Evolutionary conservation across 2,888 invertebrate species (phyloP), one percentile per base, ranked within the genome.

Genomic region (Lacanobia wlatinum): DNA sequence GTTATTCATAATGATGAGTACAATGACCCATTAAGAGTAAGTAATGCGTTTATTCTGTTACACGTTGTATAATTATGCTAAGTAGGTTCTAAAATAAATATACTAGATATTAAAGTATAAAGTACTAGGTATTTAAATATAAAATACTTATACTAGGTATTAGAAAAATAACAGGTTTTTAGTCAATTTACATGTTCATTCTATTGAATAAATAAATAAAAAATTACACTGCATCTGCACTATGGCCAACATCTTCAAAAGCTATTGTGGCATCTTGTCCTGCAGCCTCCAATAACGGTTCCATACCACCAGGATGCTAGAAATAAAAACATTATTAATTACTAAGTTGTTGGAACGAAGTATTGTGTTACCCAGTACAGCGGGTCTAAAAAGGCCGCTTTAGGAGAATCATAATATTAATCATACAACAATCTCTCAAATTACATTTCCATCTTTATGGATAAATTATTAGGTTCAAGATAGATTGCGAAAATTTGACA

Each of bases 201-300:
- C 0, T 34, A 50, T 38, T 21, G 23, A 68, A 4, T 38, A 46
- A 40, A 67, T 40, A 12, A 40, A n/a, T 28, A 56, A 21, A n/a
- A 5, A 61, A 70, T 58, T 58, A 95, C 96, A 90, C 92, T 7
- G 99, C 99, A 96, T 98, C 99, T 58, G 97, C 97, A 34, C 99
- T 99, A 93, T 99, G 99, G 0, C 99, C 99, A n/a, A 99, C 98
- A 96, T 99, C 99, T 95, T 99, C 98, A 94, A 99, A 99, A 0
- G 97, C 97, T 92, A 98, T 98, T 28, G 98, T 98, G 0, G 97
- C 98, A 93, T 98, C 98, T 88, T 96, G 96, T 63, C 98, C 98
- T 34, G 97, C 98, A 90, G 97, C 97, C 84, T 98, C 98, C 75
- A 98, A 82, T 28, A 99, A 93, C 9, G 98, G 97, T 87, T 98